Percentiles rank a stretch among this genome's conserved stretches.
Evolutionary conservation across 1,140 invertebrate species (phyloP).

Genomic region (Berghia stephanieae): DNA sequence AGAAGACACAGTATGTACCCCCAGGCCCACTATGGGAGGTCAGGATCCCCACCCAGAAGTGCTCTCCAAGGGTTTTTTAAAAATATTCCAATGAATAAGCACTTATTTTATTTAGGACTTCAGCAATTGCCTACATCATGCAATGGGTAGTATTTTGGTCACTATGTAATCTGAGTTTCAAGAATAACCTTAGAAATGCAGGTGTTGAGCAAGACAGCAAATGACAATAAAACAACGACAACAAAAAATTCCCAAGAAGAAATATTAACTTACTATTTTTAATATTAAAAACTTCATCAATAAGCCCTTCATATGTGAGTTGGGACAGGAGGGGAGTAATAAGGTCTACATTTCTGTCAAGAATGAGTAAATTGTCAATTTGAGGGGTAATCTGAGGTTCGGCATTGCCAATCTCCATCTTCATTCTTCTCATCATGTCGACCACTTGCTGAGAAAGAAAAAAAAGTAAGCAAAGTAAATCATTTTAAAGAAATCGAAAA

Average conservation of each 20-base stretch:
- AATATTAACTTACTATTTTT: slow-evolving; percentile 72
- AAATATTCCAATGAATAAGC: too few species aligned
- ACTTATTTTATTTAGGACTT: too few species aligned
- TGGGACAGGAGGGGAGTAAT: slow-evolving; percentile 92
- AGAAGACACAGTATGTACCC: too few species aligned
- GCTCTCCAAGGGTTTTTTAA: too few species aligned
- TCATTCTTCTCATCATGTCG: slow-evolving; percentile 84
- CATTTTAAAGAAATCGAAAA: neutral
- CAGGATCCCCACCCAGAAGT: too few species aligned
- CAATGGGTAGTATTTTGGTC: too few species aligned
- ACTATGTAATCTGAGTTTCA: too few species aligned
- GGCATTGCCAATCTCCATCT: slow-evolving; percentile 73
- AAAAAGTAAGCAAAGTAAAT: neutral
- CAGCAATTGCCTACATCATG: too few species aligned
- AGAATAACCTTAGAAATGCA: too few species aligned
- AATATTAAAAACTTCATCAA: slow-evolving; percentile 84
- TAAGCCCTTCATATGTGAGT: slow-evolving; percentile 95
- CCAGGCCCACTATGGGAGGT: too few species aligned
- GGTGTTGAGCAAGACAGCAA: too few species aligned
- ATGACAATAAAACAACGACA: neutral
- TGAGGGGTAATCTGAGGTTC: slow-evolving; percentile 70
- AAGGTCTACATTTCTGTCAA: slow-evolving; percentile 91
- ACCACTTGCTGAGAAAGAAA: slow-evolving; percentile 76
- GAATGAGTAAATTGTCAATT: slow-evolving; percentile 88
- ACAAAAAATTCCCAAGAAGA: neutral